phyloP scores from a whole-genome alignment of 2,888 invertebrate species.

The Philonicus albiceps region DNA sequence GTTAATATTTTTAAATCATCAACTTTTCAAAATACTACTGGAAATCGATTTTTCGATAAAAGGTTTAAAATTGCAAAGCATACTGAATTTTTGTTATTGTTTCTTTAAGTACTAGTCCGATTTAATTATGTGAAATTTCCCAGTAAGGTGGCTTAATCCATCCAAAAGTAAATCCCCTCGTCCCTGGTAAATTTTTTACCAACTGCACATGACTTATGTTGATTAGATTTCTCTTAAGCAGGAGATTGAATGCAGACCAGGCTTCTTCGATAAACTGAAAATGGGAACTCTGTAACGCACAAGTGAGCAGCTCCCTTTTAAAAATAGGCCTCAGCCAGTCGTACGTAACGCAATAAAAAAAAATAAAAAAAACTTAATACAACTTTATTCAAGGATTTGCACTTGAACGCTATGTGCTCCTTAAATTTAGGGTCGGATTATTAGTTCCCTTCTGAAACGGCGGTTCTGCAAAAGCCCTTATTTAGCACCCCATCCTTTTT shows the following conservation, averaged over 20 bases:
- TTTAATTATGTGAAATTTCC: neutral
- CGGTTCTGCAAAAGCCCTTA: neutral
- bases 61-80: too few species aligned
- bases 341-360: conserved; percentile 15
- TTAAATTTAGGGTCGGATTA: conserved; percentile 39
- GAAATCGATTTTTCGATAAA: too few species aligned
- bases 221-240: conserved; percentile 12
- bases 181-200: conserved; percentile 26
- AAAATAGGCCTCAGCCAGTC: neutral
- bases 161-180: neutral
- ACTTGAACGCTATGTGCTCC: conserved; percentile 29
- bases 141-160: neutral
- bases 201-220: conserved; percentile 37
- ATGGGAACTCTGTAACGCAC: neutral
- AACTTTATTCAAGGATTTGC: conserved; percentile 46
- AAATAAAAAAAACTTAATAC: conserved; percentile 38
- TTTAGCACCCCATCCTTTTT: conserved; percentile 20
- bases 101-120: neutral
- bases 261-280: conserved; percentile 12
- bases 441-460: conserved; percentile 20
- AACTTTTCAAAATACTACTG: too few species aligned
- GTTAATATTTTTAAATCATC: too few species aligned
- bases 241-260: neutral
- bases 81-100: neutral
- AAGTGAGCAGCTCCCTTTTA: conserved; percentile 16